Evolutionary conservation across 1,140 invertebrate species (phyloP), one percentile per base, ranked within the genome.

Genomic region (Drosophila arizonae): DNA sequence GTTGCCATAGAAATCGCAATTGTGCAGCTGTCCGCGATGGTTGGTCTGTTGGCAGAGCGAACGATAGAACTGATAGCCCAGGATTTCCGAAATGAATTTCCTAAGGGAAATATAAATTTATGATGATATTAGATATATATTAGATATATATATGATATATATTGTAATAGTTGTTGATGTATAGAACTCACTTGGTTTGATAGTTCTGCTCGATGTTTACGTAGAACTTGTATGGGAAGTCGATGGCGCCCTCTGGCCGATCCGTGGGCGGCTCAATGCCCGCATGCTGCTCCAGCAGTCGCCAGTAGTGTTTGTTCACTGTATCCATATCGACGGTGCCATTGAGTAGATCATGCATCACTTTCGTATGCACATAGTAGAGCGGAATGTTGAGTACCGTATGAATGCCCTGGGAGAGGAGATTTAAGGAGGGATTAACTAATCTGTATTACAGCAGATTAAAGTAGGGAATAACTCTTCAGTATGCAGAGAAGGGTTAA

Each of bases 231-330:
- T 91, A 91, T 11, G 93, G 94, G 8, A 94, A 92, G 79, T 95
- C 94, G 63, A 95, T 95, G 79, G 94, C 93, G 3, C 91, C 82
- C 65, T 94, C 93, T 4, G 78, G 86, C n/a, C 94, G 90, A 56
- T 87, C 86, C 0, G 92, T 88, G 1, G 94, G 94, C 9, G 94
- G 92, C 58, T 93, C 93, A 5, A 95, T 77, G n/a, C 94, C 94
- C 72, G 94, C 94, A 72, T 94, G 93, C 48, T 93, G 80, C 60
- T 93, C 90, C 76, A 90, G 62, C 0, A 94, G 79, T 15, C 93
- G 80, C 94, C 94, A 95, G 92, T 94, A 95, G 50, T 93, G 92
- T 9, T 81, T 82, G 80, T 95, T 95, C 58, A 93, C 93, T 0
- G 93, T 72, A 15, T 91, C 90, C 76, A 91, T 91, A 67, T 90